Percentiles rank a stretch among this genome's conserved stretches.
phyloP scores from a whole-genome alignment of 2,888 invertebrate genomes.

The Rhimphoctona megacephalus region DNA sequence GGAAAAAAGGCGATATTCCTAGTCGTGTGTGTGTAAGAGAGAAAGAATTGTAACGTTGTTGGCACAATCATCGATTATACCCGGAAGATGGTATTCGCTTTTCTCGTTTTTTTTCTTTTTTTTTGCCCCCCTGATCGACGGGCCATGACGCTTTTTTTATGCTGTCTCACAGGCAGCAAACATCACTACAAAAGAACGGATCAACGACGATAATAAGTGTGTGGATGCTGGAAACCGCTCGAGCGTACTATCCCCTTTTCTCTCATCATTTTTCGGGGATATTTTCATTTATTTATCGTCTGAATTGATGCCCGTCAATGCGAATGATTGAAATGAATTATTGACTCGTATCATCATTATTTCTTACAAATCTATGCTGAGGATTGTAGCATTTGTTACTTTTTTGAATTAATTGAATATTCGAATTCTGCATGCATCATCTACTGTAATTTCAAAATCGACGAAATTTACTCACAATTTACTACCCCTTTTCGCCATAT shows the following conservation, averaged over 20 bases:
- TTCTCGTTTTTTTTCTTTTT: conserved; percentile 61
- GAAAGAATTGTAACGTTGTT: conserved; percentile 42
- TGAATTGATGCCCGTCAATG: conserved; percentile 45
- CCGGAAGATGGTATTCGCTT: conserved; percentile 68
- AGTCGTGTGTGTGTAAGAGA: conserved; percentile 38
- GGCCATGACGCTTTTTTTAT: conserved; percentile 73
- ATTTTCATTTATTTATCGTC: conserved; percentile 48
- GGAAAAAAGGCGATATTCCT: conserved; percentile 21
- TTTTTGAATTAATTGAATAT: neutral
- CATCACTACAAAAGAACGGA: conserved; percentile 61
- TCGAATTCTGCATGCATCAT: neutral
- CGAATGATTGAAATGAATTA: conserved; percentile 65
- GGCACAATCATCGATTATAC: conserved; percentile 72
- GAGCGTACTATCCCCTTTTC: conserved; percentile 42
- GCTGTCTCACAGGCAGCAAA: conserved; percentile 70
- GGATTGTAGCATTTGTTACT: neutral
- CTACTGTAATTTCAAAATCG: neutral
- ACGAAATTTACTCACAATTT: no score
- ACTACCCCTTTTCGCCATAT: neutral
- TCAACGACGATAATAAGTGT: conserved; percentile 65
- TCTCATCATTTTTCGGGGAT: conserved; percentile 20
- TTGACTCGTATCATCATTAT: conserved; percentile 12
- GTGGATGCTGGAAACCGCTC: conserved; percentile 50
- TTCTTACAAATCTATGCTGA: neutral
- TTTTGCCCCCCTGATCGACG: conserved; percentile 68